These are phyloP conservation scores for Hololepta plana DNA, from an alignment of 2,888 invertebrate genomes.

Conservation along the genomic window DNA sequence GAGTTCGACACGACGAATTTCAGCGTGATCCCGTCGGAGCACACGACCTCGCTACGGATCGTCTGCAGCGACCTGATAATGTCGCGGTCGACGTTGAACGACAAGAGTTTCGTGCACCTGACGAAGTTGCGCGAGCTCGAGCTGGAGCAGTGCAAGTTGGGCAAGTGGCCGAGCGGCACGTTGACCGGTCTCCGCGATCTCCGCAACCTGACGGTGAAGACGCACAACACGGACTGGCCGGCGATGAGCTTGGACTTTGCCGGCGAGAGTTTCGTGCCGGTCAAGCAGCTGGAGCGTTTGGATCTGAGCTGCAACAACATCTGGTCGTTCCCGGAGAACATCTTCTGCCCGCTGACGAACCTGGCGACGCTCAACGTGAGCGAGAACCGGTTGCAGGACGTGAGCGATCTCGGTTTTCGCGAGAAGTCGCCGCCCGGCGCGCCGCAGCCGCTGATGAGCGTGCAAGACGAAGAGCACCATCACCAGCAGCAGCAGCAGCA, in stretches of 20 bases:
- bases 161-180: slow-evolving; percentile 62
- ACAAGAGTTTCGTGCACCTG: slow-evolving; percentile 63
- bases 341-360: slow-evolving; percentile 68
- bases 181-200: slow-evolving; percentile 65
- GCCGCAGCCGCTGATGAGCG: slow-evolving; percentile 46
- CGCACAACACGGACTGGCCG: slow-evolving; percentile 71
- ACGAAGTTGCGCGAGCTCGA: slow-evolving; percentile 61
- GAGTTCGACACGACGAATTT: slow-evolving; percentile 79
- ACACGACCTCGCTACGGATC: slow-evolving; percentile 60
- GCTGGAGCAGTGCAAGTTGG: slow-evolving; percentile 74
- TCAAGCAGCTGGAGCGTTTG: slow-evolving; percentile 62
- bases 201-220: slow-evolving; percentile 67
- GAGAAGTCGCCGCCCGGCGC: slow-evolving; percentile 39
- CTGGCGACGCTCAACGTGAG: slow-evolving; percentile 70
- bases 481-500: no score
- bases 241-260: slow-evolving; percentile 70
- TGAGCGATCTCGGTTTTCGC: slow-evolving; percentile 69
- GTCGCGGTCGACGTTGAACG: slow-evolving; percentile 61
- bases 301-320: slow-evolving; percentile 80
- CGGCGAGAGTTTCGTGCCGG: slow-evolving; percentile 55
- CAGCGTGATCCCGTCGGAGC: slow-evolving; percentile 68
- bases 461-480: slow-evolving; percentile 34
- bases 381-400: slow-evolving; percentile 73
- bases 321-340: slow-evolving; percentile 71
- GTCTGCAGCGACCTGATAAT: slow-evolving; percentile 65